Evolutionary conservation across 2,113 vertebrate species (phyloP).

Genomic region (Hiodon tergisus): DNA sequence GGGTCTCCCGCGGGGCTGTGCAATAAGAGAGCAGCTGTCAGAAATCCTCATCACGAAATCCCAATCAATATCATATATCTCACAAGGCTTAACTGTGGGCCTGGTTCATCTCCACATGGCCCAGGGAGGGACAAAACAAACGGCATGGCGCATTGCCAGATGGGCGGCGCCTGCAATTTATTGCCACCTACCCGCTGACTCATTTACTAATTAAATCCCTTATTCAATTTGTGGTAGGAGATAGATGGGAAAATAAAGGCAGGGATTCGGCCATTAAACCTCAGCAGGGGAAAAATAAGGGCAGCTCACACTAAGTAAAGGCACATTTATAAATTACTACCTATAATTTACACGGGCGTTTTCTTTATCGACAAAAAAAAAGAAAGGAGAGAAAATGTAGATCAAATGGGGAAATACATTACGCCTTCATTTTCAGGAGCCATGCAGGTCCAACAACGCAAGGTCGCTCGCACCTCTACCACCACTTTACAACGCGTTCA

Average conservation of each 20-base stretch:
- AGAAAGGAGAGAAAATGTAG: too few species aligned
- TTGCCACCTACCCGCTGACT: background rate
- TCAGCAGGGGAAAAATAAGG: background rate
- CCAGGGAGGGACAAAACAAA: background rate
- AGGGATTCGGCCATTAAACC: background rate
- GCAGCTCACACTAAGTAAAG: background rate
- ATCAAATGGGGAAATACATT: too few species aligned
- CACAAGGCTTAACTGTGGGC: background rate
- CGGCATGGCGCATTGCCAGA: background rate
- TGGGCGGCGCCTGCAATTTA: background rate
- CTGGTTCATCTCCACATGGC: background rate
- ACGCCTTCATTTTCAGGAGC: too few species aligned
- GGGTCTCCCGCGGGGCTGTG: too few species aligned
- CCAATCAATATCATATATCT: background rate
- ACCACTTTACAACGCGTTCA: too few species aligned
- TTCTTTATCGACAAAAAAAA: background rate
- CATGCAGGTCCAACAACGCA: too few species aligned
- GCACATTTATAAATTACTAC: background rate
- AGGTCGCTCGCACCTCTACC: too few species aligned
- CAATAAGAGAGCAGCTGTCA: background rate
- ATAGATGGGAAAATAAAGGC: background rate
- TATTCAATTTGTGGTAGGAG: background rate
- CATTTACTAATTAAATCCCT: conserved; percentile 19
- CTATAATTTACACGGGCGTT: background rate
- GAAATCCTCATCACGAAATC: background rate